Conservation (phyloP, 2,888 invertebrate genomes). For the Dyspetes luteomarginatus region DNA sequence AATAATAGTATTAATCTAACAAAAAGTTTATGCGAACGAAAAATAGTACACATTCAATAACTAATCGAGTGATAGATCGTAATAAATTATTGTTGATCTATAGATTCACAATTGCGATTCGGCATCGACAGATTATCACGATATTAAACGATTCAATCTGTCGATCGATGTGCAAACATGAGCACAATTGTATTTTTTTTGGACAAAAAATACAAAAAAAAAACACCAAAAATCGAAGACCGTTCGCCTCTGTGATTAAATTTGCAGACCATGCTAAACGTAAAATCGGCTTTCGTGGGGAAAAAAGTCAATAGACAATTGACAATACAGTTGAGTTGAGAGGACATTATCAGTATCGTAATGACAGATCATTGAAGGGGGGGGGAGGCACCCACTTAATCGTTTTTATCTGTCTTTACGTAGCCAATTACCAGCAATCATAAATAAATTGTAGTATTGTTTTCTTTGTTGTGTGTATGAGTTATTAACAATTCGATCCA, state of each 20-base stretch:
- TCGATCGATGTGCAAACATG: background rate
- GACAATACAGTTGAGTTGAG: constrained; percentile 49
- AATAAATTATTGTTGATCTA: constrained; percentile 57
- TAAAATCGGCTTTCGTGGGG: constrained; percentile 60
- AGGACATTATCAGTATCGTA: constrained; percentile 44
- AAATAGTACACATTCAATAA: constrained; percentile 61
- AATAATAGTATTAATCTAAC: constrained; percentile 48
- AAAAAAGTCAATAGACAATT: constrained; percentile 57
- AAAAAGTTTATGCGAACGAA: constrained; percentile 58
- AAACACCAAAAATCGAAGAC: constrained; percentile 46
- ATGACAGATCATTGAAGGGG: constrained; percentile 21
- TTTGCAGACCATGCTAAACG: constrained; percentile 63
- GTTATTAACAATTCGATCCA: constrained; percentile 43
- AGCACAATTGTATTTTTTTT: too few relatives aligned
- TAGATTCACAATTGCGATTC: constrained; percentile 60
- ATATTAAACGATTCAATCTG: constrained; percentile 14
- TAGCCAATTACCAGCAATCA: constrained; percentile 56
- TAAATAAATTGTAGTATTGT: constrained; percentile 20
- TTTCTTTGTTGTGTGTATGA: constrained; percentile 1
- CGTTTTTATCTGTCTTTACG: constrained; percentile 47
- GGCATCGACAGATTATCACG: constrained; percentile 45
- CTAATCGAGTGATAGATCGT: constrained; percentile 55
- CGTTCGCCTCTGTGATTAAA: constrained; percentile 55
- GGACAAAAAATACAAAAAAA: too few relatives aligned
- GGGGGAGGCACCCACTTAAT: constrained; percentile 43